Percentiles rank a stretch among this genome's conserved stretches.
Conservation (phyloP, 2,888 invertebrate genomes). For the Alloplasta piceator region DNA sequence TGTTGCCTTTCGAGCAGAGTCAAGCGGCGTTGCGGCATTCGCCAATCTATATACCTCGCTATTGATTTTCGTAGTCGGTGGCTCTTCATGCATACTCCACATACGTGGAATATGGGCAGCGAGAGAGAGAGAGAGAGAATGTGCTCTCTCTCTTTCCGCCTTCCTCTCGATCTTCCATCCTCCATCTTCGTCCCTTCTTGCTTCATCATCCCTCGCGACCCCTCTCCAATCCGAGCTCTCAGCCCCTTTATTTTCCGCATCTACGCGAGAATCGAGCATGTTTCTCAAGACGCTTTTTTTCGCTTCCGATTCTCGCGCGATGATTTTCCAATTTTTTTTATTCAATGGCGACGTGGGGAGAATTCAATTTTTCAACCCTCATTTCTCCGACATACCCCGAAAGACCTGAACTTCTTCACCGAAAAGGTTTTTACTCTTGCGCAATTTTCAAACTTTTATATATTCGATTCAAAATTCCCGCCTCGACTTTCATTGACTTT, state of each 20-base stretch:
- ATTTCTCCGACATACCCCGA: too few relatives aligned
- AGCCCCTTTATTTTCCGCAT: constrained; percentile 1
- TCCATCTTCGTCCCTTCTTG: constrained; percentile 21
- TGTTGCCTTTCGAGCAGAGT: neutral
- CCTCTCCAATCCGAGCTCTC: constrained; percentile 26
- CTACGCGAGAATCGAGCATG: too few relatives aligned
- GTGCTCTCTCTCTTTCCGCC: constrained; percentile 25
- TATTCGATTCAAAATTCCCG: neutral
- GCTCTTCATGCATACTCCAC: constrained; percentile 54
- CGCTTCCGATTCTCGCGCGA: too few relatives aligned
- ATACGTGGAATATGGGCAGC: constrained; percentile 19
- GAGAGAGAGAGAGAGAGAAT: constrained; percentile 28
- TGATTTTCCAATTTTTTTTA: too few relatives aligned
- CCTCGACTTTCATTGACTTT: too few relatives aligned
- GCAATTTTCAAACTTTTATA: too few relatives aligned
- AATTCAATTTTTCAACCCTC: too few relatives aligned
- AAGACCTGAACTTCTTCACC: too few relatives aligned
- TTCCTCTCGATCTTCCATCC: constrained; percentile 22
- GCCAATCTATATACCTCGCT: constrained; percentile 75
- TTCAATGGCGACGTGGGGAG: too few relatives aligned
- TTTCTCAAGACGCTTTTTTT: neutral
- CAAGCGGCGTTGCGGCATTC: constrained; percentile 69
- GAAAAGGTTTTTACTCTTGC: too few relatives aligned
- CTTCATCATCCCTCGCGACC: constrained; percentile 3
- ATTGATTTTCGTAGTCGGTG: constrained; percentile 72